Evolutionary conservation across 2,113 vertebrate genomes (phyloP).

Genomic region (Cygnus atratus): DNA sequence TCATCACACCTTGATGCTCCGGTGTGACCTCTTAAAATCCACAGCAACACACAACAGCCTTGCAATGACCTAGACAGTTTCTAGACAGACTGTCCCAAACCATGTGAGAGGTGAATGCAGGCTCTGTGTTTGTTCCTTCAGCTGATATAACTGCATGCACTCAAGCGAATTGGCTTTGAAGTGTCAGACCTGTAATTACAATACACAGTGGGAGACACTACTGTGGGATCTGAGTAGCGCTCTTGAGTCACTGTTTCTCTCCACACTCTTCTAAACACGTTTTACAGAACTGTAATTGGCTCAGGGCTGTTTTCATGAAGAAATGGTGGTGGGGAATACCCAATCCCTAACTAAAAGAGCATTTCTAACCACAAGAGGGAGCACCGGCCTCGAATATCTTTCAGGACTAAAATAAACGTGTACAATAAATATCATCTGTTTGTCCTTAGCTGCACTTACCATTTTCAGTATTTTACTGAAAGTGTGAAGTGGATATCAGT

Average conservation of each 20-base stretch:
- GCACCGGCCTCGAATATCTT: background rate
- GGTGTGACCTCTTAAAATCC: background rate
- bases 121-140: background rate
- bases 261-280: background rate
- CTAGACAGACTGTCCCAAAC: background rate
- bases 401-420: slow-evolving; percentile 21
- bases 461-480: slow-evolving; percentile 48
- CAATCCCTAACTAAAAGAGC: background rate
- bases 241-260: background rate
- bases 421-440: slow-evolving; percentile 31
- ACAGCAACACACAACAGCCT: background rate
- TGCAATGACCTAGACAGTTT: background rate
- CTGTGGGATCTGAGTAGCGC: accelerated
- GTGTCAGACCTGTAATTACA: background rate
- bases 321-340: background rate
- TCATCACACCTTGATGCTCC: background rate
- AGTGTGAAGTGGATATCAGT: slow-evolving; percentile 54
- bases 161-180: background rate
- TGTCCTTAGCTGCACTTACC: slow-evolving; percentile 61
- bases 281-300: background rate
- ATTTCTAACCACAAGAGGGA: slow-evolving; percentile 58
- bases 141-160: accelerated
- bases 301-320: background rate
- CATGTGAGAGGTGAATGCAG: background rate
- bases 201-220: background rate